Percentiles rank a stretch among this genome's conserved stretches.
phyloP scores from a whole-genome alignment of 2,797 vertebrate species.

The Botia kubotai region DNA sequence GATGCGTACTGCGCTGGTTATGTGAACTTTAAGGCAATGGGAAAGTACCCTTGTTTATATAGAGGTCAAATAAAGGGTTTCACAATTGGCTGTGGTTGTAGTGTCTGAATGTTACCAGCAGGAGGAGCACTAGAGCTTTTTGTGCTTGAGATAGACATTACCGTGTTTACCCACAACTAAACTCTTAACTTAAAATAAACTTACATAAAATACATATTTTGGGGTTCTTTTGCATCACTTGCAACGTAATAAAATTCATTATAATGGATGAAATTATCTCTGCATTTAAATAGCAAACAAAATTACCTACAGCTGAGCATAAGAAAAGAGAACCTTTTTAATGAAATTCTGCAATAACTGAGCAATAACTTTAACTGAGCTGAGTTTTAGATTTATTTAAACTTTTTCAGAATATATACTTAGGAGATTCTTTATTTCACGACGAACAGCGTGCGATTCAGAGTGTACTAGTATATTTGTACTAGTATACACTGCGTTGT shows the following conservation, averaged over 20 bases:
- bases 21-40: neutral
- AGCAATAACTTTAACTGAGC: no score
- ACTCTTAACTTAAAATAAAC: neutral
- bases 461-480: no score
- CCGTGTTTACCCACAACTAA: neutral
- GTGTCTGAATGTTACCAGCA: neutral
- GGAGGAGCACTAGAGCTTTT: slow-evolving; percentile 11
- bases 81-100: neutral
- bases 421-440: no score
- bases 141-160: neutral
- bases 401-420: neutral
- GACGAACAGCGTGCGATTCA: no score
- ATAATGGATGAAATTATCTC: neutral
- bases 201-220: neutral
- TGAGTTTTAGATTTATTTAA: neutral
- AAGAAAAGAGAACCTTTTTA: neutral
- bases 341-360: neutral
- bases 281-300: neutral
- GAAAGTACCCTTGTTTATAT: neutral
- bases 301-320: neutral
- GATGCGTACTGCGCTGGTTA: neutral
- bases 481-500: no score
- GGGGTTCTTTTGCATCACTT: neutral
- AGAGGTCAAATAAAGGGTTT: neutral
- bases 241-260: neutral